Percentiles rank a stretch among this genome's conserved stretches.
Evolutionary conservation across 2,888 invertebrate species (phyloP).

Genomic region (Apamea anceps): DNA sequence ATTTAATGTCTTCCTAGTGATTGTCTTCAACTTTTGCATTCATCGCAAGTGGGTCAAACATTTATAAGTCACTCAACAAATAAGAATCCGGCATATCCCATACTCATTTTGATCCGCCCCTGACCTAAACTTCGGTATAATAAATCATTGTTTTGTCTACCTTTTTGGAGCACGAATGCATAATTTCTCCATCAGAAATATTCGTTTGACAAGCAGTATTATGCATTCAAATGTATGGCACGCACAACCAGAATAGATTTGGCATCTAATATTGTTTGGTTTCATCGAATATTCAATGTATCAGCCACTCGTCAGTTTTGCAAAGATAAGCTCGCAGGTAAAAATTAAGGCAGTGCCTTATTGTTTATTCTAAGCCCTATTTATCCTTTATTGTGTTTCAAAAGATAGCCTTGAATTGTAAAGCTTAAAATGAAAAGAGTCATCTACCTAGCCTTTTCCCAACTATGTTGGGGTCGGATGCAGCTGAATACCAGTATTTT

Average conservation of each 20-base stretch:
- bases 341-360: neutral
- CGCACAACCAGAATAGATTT: constrained; percentile 45
- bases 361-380: neutral
- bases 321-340: too few relatives aligned
- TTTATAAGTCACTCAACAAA: neutral
- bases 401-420: neutral
- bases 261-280: constrained; percentile 25
- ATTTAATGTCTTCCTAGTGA: constrained; percentile 6
- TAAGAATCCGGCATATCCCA: constrained; percentile 6
- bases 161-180: constrained; percentile 53
- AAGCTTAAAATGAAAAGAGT: too few relatives aligned
- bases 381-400: neutral
- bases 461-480: too few relatives aligned
- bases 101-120: constrained; percentile 39
- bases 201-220: constrained; percentile 53
- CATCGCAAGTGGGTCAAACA: constrained; percentile 37
- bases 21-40: constrained; percentile 21
- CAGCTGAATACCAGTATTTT: too few relatives aligned
- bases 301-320: neutral
- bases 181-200: constrained; percentile 55
- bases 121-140: constrained; percentile 46
- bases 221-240: constrained; percentile 61
- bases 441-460: too few relatives aligned
- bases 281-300: constrained; percentile 16
- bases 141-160: constrained; percentile 56